Evolutionary conservation across 2,113 vertebrate genomes (phyloP).

Genomic region (Lophius piscatorius): DNA sequence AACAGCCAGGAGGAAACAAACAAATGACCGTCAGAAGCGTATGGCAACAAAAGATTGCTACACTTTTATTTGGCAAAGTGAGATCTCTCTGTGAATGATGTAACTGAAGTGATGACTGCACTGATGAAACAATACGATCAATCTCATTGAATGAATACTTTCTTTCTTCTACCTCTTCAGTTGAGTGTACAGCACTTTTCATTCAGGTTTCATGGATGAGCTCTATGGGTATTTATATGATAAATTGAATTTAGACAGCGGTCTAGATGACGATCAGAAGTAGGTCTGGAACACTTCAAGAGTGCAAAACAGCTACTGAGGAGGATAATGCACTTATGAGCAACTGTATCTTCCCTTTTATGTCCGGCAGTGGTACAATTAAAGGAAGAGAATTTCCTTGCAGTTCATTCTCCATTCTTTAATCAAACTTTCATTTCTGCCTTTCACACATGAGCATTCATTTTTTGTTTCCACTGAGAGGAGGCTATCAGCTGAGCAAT

Average conservation of each 20-base stretch:
- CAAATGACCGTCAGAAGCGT: constrained; percentile 15
- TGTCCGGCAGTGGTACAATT: too few species aligned
- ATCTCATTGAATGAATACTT: constrained; percentile 29
- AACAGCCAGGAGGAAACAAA: constrained; percentile 15
- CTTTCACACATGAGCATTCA: too few species aligned
- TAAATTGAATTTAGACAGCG: constrained; percentile 55
- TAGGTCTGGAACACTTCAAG: constrained; percentile 19
- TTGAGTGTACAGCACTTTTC: constrained; percentile 32
- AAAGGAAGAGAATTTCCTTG: too few species aligned
- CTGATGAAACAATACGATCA: constrained; percentile 36
- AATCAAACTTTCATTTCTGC: too few species aligned
- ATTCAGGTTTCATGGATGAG: constrained; percentile 37
- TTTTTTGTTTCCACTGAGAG: too few species aligned
- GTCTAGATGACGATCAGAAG: constrained; percentile 42
- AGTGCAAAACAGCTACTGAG: too few species aligned
- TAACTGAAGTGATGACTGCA: constrained; percentile 35
- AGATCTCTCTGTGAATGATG: constrained; percentile 28
- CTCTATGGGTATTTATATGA: constrained; percentile 15
- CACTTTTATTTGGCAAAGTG: constrained; percentile 36
- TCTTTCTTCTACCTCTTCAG: constrained; percentile 39
- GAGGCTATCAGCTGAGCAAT: too few species aligned
- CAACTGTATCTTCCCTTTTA: too few species aligned
- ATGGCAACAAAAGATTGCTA: neutral
- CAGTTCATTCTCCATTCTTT: too few species aligned
- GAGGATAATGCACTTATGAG: constrained; percentile 4